A percentile compares a stretch with the other conserved stretches of the same genome.
Evolutionary conservation across 2,113 vertebrate genomes (phyloP).

Genomic region (Crotalus horridus): DNA sequence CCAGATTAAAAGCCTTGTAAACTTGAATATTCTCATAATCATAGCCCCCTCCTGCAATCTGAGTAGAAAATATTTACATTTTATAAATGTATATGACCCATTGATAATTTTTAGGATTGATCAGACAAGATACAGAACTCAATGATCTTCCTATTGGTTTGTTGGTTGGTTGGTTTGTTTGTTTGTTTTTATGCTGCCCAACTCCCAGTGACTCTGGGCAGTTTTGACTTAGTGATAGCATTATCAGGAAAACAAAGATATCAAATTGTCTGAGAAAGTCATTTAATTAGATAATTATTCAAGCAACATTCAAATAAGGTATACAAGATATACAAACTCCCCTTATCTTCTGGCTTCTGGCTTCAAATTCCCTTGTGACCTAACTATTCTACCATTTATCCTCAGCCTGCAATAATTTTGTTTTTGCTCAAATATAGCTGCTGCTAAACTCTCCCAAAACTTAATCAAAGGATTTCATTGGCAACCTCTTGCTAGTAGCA

Average conservation of each 20-base stretch:
- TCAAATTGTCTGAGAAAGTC: neutral
- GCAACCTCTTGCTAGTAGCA: neutral
- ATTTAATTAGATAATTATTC: neutral
- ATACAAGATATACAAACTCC: neutral
- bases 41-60: neutral
- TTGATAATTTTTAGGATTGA: neutral
- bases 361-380: neutral
- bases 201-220: neutral
- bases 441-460: neutral
- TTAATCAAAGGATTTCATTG: neutral
- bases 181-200: neutral
- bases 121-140: neutral
- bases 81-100: neutral
- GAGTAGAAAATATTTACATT: neutral
- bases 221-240: neutral
- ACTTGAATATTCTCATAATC: neutral
- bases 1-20: neutral
- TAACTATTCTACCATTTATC: neutral
- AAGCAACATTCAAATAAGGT: neutral
- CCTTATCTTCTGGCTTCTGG: neutral
- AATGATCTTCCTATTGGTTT: neutral
- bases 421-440: neutral
- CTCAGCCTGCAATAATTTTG: neutral
- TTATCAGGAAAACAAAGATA: neutral
- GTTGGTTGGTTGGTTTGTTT: neutral